Base-by-base conservation (phyloP, 2,797 vertebrate species). In the Tarsius wallacei region DNA sequence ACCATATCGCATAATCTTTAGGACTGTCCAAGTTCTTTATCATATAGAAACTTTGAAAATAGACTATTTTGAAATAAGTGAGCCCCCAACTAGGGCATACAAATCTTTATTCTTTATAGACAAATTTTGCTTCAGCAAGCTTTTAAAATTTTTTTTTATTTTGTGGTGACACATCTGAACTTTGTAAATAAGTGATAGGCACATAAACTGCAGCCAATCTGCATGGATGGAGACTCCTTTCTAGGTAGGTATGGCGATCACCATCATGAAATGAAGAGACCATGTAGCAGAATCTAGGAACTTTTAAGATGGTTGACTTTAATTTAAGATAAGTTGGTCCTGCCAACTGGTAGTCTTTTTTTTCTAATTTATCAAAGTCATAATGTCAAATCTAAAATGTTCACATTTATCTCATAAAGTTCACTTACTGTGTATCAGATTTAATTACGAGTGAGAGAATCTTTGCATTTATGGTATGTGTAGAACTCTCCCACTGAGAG, bases 1-100 rank as follows among this genome's bases (percentile, higher is more conserved):
- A 68, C 2, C 9, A 17, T 66, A 17, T 94, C 11, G 68, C 17
- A 33, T 49, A 33, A 77, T 66, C 17, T 87, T 93, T 73, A 89
- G 36, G 15, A 47, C 17, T 73, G 6, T 24, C 42, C 33, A 33
- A 26, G 12, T n/a, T 80, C 66, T 59, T 85, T 82, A 59, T 51
- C 97, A 3, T 19, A 61, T n/a, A 84, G 57, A 91, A 97, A 77
- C 24, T 93, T 15, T 76, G n/a, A 86, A 53, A 89, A 85, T 19
- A 21, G 5, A 68, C 49, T 71, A 15, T 80, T 83, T 85, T 84
- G 17, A 59, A 73, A 64, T 74, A 42, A 81, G 33, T 16, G 28
- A 83, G 36, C 15, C 42, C 93, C 53, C 47, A 89, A 36, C 24
- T 28, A 90, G 49, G 31, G 31, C 31, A 81, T 71, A 21, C 68